Evolutionary conservation across 1,140 invertebrate species (phyloP).

Genomic region (Lepidurus apus): DNA sequence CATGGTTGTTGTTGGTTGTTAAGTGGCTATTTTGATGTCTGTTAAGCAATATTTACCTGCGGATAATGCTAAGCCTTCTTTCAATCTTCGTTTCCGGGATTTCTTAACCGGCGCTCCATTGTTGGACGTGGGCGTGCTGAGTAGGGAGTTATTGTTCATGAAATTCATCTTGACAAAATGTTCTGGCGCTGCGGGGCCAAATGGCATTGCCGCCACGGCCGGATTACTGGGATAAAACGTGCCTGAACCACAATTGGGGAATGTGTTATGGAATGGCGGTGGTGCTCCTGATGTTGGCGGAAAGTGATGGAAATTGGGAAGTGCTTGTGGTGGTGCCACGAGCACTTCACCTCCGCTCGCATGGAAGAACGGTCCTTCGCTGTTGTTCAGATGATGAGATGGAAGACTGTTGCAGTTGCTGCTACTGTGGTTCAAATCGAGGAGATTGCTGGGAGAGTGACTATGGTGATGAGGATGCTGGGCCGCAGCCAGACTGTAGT

Average conservation of each 20-base stretch:
- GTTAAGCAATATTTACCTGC: background rate
- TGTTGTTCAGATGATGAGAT: background rate
- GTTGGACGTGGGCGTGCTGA: slow-evolving; percentile 6
- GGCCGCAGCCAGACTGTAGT: slow-evolving; percentile 37
- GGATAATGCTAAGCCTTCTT: background rate
- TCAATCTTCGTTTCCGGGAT: background rate
- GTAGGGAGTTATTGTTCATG: background rate
- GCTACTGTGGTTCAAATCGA: background rate
- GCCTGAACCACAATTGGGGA: background rate
- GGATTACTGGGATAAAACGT: slow-evolving; percentile 7
- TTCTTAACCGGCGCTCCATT: background rate
- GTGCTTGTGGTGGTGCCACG: background rate
- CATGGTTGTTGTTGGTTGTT: no score
- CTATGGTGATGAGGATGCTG: slow-evolving; percentile 1
- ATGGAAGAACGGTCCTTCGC: slow-evolving; percentile 21
- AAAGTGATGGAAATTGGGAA: slow-evolving; percentile 1
- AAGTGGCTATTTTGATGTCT: no score
- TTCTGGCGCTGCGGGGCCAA: background rate
- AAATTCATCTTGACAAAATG: slow-evolving; percentile 12
- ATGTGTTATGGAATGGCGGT: background rate
- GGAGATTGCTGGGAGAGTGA: background rate
- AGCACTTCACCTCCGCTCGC: background rate
- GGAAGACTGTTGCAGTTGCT: background rate
- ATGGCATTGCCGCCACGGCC: background rate
- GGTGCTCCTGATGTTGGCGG: background rate